These are phyloP conservation scores for Pygoscelis adeliae DNA, from an alignment of 2,113 vertebrate species.

Conservation along the genomic window DNA sequence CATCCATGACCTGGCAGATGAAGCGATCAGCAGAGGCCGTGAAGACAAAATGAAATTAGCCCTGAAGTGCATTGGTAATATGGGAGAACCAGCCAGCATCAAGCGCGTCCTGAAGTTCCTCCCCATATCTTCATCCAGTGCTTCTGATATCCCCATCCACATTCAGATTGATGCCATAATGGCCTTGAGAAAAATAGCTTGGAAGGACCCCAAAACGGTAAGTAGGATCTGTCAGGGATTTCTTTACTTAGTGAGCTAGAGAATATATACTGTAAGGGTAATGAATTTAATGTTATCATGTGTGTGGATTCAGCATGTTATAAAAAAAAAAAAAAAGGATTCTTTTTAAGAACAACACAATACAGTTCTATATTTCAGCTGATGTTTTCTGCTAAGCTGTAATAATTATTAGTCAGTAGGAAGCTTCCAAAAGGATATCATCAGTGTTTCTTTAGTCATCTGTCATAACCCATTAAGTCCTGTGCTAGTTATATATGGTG, in stretches of 20 bases:
- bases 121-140: slow-evolving; percentile 71
- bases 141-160: slow-evolving; percentile 62
- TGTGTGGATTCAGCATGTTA: background rate
- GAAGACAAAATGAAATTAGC: slow-evolving; percentile 77
- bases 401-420: background rate
- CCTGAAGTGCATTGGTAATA: slow-evolving; percentile 86
- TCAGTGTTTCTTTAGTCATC: background rate
- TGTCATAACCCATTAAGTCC: background rate
- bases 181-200: slow-evolving; percentile 80
- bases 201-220: slow-evolving; percentile 80
- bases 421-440: background rate
- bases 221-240: background rate
- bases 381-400: background rate
- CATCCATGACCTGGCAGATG: slow-evolving; percentile 78
- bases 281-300: background rate
- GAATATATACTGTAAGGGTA: background rate
- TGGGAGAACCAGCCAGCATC: slow-evolving; percentile 81
- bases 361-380: background rate
- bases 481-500: background rate
- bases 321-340: background rate
- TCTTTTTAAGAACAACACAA: background rate
- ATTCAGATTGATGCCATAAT: slow-evolving; percentile 80
- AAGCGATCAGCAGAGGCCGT: slow-evolving; percentile 66
- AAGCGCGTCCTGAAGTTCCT: slow-evolving; percentile 84
- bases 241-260: background rate